Evolutionary conservation across 1,140 invertebrate genomes (phyloP), one percentile per base, ranked within the genome.

Genomic region (Drosophila nebulosa): DNA sequence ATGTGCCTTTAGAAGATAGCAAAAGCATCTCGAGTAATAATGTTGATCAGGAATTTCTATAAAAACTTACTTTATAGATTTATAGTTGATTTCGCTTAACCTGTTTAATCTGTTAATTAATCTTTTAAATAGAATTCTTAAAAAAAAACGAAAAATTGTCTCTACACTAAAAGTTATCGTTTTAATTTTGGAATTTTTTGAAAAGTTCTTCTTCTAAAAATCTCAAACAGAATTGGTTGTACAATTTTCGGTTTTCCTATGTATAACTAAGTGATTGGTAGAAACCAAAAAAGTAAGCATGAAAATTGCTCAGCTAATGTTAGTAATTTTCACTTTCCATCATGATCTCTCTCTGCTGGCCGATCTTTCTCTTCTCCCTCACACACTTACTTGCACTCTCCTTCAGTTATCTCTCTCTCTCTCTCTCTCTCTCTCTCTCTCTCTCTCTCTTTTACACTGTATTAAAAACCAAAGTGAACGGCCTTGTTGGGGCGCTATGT

Each of bases 291-390:
- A 51, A 50, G 62, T 67, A 53, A 53, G 69, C 51, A 60, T 16
- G 64, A 64, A 66, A 66, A 74, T 51, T 69, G 66, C 52, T 46
- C 3, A 42, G 64, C 67, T 88, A 88, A 88, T 88, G 73, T 76
- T 60, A 71, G 69, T 79, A 89, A 89, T 89, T 88, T 88, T 88
- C 84, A 88, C 84, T 88, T 88, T 89, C 84, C 85, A 84, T 36
- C 74, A 36, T 56, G 62, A 59, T 59, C 36, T 46, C n/a, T 64
- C 4, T 32, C 60, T n/a, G 5, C 39, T 3, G 18, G 16, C 16
- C 16, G 16, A 46, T 50, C 16, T 50, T 26, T 65, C 21, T 27
- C 22, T 36, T 10, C 51, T 18, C 14, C 39, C 39, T 2, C 6
- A 14, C 36, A 1, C 0, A 39, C 16, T 69, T 16, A 35, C 14